These are phyloP conservation scores for Planiliza haematocheilus DNA, from an alignment of 2,113 vertebrate genomes.

Conservation along the genomic window DNA sequence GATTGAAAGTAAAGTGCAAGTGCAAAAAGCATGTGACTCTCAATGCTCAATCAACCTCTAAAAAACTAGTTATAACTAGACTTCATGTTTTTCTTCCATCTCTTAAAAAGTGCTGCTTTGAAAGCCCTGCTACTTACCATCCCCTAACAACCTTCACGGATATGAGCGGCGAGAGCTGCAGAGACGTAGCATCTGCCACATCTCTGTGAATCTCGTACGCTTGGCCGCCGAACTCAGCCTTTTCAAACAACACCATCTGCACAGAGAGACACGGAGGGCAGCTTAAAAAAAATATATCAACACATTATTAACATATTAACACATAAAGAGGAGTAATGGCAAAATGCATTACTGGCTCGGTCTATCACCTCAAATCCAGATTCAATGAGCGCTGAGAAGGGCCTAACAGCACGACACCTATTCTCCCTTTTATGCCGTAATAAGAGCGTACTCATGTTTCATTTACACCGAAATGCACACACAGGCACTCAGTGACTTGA, in stretches of 20 bases:
- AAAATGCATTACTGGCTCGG: conserved; percentile 8
- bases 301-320: conserved; percentile 9
- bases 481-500: background rate
- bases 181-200: conserved; percentile 85
- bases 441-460: background rate
- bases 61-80: conserved; percentile 20
- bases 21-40: background rate
- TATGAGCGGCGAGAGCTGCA: conserved; percentile 86
- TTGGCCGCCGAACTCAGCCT: conserved; percentile 80
- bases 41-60: conserved; percentile 3
- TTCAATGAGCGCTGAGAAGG: background rate
- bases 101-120: background rate
- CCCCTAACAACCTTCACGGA: conserved; percentile 90
- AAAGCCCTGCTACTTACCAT: conserved; percentile 85
- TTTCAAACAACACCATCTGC: conserved; percentile 89
- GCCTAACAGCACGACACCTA: background rate
- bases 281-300: background rate
- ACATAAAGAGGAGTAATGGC: background rate
- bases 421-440: background rate
- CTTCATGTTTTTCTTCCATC: background rate
- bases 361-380: conserved; percentile 9
- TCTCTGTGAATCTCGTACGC: conserved; percentile 88
- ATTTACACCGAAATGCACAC: background rate
- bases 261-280: conserved; percentile 28
- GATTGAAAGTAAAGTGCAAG: too few species aligned